Conservation (phyloP, 1,140 invertebrate species). For the Chelonus insularis region DNA sequence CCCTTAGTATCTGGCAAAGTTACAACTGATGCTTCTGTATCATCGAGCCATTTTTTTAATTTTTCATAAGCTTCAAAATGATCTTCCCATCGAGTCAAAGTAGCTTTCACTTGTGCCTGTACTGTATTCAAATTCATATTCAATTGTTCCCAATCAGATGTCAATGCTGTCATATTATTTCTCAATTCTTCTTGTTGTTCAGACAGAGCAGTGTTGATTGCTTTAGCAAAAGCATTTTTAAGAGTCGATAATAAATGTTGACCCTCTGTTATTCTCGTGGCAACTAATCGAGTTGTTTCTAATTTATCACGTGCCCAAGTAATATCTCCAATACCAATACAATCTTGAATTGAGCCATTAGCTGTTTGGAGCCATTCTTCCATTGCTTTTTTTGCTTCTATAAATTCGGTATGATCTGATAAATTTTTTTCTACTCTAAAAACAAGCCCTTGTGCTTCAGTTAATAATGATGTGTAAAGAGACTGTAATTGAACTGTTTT, state of each 20-base stretch:
- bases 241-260: slow-evolving; percentile 78
- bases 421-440: slow-evolving; percentile 85
- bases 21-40: slow-evolving; percentile 68
- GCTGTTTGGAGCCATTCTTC: slow-evolving; percentile 79
- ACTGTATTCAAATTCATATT: slow-evolving; percentile 80
- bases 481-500: slow-evolving; percentile 83
- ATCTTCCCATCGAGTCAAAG: slow-evolving; percentile 79
- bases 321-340: slow-evolving; percentile 78
- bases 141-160: slow-evolving; percentile 81
- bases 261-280: slow-evolving; percentile 79
- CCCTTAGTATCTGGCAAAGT: slow-evolving; percentile 72
- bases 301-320: slow-evolving; percentile 79
- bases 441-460: slow-evolving; percentile 76
- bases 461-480: slow-evolving; percentile 75
- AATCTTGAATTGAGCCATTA: slow-evolving; percentile 78
- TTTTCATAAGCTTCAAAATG: slow-evolving; percentile 71
- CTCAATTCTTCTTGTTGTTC: slow-evolving; percentile 79
- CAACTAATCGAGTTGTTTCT: slow-evolving; percentile 73
- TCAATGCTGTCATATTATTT: slow-evolving; percentile 73
- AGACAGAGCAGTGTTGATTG: slow-evolving; percentile 76
- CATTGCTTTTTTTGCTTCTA: slow-evolving; percentile 80
- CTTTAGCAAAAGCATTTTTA: slow-evolving; percentile 83
- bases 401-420: slow-evolving; percentile 85
- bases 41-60: slow-evolving; percentile 72
- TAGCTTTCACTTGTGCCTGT: slow-evolving; percentile 75